Evolutionary conservation across 2,888 invertebrate species (phyloP).

Genomic region (Apoda limacodes): DNA sequence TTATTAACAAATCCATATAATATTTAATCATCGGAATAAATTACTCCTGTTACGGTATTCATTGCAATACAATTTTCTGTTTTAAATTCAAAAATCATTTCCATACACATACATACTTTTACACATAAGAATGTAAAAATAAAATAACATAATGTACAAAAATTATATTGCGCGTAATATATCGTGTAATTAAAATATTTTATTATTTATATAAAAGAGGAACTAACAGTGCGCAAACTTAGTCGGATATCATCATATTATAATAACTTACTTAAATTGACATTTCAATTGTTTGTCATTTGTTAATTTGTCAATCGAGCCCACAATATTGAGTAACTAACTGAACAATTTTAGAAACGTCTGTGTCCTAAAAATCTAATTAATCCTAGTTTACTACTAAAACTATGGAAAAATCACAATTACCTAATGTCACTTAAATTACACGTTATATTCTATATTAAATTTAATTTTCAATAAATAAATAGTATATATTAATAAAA

Average conservation of each 20-base stretch:
- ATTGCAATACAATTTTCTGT: no score
- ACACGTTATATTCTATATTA: slow-evolving; percentile 36
- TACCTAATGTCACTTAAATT: slow-evolving; percentile 31
- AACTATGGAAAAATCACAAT: slow-evolving; percentile 58
- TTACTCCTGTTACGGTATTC: slow-evolving; percentile 18
- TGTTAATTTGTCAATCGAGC: no score
- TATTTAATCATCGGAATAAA: slow-evolving; percentile 38
- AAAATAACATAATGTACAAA: no score
- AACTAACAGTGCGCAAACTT: slow-evolving; percentile 58
- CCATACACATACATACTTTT: no score
- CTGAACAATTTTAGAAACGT: slow-evolving; percentile 2
- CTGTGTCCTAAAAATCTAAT: slow-evolving; percentile 17
- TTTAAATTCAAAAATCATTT: no score
- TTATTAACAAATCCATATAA: slow-evolving; percentile 60
- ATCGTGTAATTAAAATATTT: not conserved
- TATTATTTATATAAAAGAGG: slow-evolving; percentile 52
- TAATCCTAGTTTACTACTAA: slow-evolving; percentile 33
- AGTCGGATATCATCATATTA: slow-evolving; percentile 38
- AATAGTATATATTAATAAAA: slow-evolving; percentile 63
- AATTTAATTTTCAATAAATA: slow-evolving; percentile 61
- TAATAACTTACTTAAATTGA: slow-evolving; percentile 32
- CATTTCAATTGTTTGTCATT: slow-evolving; percentile 15
- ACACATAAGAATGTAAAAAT: no score
- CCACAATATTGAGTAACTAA: no score
- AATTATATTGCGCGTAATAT: no score